These are phyloP conservation scores for Chelon labrosus DNA, from an alignment of 2,797 vertebrate species.

Conservation along the genomic window DNA sequence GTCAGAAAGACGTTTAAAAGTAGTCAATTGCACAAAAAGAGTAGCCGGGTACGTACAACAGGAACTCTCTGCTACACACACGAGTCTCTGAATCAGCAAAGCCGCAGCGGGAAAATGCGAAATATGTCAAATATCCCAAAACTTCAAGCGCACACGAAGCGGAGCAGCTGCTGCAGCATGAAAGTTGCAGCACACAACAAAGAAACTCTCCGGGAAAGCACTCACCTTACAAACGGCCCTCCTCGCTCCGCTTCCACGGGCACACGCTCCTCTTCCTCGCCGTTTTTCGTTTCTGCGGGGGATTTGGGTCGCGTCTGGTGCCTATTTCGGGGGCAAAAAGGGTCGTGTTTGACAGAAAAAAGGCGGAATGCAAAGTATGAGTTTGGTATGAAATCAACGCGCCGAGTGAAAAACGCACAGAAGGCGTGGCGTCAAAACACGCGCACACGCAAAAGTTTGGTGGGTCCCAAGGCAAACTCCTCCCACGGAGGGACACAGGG, in stretches of 20 bases:
- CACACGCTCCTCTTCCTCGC: constrained; percentile 16
- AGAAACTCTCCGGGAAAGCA: constrained; percentile 72
- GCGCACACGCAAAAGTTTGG: constrained; percentile 82
- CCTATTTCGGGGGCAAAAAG: constrained; percentile 32
- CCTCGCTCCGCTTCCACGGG: constrained; percentile 43
- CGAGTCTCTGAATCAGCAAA: constrained; percentile 56
- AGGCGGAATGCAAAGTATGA: constrained; percentile 85
- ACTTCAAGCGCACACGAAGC: constrained; percentile 75
- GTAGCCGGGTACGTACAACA: neutral
- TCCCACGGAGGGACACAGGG: constrained; percentile 49
- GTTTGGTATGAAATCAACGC: constrained; percentile 85
- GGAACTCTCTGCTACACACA: constrained; percentile 19
- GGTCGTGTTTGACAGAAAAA: constrained; percentile 75
- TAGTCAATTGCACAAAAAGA: neutral
- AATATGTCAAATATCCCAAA: constrained; percentile 87
- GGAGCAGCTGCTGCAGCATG: constrained; percentile 69
- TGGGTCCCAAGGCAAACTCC: constrained; percentile 75
- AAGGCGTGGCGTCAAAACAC: constrained; percentile 82
- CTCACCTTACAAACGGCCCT: constrained; percentile 79
- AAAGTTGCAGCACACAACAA: constrained; percentile 83
- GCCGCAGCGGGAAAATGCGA: constrained; percentile 76
- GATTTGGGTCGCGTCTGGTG: neutral
- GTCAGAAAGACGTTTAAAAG: constrained; percentile 38
- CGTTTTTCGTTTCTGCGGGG: neutral
- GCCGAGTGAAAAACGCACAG: constrained; percentile 73